These are phyloP conservation scores for Molossus alvarezi DNA, from an alignment of 2,797 vertebrate species.

Conservation along the genomic window DNA sequence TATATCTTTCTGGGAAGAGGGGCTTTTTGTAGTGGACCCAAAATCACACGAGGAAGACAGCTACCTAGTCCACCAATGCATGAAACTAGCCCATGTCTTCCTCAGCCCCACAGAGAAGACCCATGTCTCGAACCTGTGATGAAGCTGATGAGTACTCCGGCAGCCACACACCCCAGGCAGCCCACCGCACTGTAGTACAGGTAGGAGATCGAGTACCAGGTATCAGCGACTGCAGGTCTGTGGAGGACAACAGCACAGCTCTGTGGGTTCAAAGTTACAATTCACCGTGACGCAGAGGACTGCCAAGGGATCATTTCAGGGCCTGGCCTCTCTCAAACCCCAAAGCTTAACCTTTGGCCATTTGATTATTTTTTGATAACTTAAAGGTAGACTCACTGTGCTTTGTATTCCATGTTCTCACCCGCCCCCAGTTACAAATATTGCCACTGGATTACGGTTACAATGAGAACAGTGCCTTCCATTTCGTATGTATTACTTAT, in stretches of 20 bases:
- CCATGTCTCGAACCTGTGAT: constrained; percentile 89
- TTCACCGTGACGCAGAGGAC: background rate
- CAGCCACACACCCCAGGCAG: constrained; percentile 89
- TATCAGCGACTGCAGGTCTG: constrained; percentile 91
- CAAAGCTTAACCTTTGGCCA: background rate
- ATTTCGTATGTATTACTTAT: background rate
- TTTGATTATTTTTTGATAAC: background rate
- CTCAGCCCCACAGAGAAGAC: background rate
- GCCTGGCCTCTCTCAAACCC: background rate
- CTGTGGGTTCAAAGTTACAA: background rate
- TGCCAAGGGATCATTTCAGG: fast-evolving
- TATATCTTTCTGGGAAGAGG: background rate
- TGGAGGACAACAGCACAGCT: background rate
- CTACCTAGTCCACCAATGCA: fast-evolving
- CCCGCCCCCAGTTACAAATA: background rate
- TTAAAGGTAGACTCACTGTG: background rate
- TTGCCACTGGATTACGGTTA: background rate
- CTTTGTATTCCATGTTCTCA: background rate
- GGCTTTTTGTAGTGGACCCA: background rate
- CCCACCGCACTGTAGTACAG: constrained; percentile 93
- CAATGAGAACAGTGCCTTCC: background rate
- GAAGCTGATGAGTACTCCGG: constrained; percentile 91
- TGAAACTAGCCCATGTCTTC: background rate
- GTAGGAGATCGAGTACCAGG: constrained; percentile 94
- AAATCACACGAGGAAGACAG: background rate